Conservation (phyloP, 2,113 vertebrate species). For the Cyphomyrus discorhynchus region DNA sequence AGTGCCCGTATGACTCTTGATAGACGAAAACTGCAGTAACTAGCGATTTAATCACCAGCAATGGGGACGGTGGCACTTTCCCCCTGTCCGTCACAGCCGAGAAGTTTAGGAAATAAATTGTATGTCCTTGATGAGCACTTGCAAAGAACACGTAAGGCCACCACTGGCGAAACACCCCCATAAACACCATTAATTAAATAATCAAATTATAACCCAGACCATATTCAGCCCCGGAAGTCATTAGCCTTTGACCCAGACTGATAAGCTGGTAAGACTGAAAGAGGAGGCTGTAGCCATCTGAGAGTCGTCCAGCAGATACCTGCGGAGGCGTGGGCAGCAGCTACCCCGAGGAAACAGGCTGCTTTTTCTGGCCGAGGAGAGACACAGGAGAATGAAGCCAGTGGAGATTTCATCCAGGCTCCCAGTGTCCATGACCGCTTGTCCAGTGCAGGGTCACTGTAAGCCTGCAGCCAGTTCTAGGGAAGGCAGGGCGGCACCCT, state of each 20-base stretch:
- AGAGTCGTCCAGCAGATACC: background rate
- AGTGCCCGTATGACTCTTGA: background rate
- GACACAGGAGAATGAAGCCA: background rate
- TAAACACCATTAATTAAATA: slow-evolving; percentile 1
- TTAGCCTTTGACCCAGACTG: background rate
- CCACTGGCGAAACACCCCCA: background rate
- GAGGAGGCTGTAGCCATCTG: background rate
- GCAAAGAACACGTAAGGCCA: background rate
- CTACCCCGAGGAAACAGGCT: background rate
- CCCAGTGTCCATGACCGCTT: background rate
- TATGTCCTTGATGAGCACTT: background rate
- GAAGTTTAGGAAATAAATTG: background rate
- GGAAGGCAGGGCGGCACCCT: background rate
- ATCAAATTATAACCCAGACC: background rate
- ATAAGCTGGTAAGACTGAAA: background rate
- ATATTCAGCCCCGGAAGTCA: background rate
- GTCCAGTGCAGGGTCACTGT: background rate
- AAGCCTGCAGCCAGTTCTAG: background rate
- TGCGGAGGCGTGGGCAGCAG: background rate
- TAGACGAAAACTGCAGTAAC: background rate
- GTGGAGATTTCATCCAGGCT: background rate
- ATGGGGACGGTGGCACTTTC: background rate
- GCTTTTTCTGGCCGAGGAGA: background rate
- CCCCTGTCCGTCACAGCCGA: background rate
- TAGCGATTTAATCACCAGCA: background rate